A percentile compares a stretch with the other conserved stretches of the same genome.
Evolutionary conservation across 2,113 vertebrate genomes (phyloP).

Genomic region (Passerina amoena): DNA sequence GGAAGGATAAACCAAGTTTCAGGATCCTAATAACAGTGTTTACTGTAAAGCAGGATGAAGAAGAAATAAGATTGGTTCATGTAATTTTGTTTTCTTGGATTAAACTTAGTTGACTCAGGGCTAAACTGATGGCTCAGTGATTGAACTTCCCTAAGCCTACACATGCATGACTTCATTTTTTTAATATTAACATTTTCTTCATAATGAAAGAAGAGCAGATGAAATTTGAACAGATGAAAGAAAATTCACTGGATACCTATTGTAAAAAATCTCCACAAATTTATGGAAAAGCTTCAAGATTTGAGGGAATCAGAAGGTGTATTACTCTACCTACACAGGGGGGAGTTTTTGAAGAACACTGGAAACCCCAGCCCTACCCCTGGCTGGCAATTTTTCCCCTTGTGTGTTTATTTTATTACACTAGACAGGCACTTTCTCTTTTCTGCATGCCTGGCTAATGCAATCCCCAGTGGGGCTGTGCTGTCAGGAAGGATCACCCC

Average conservation of each 20-base stretch:
- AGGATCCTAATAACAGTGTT: neutral
- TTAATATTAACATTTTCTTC: neutral
- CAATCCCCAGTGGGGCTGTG: neutral
- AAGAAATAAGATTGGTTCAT: neutral
- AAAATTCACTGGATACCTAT: neutral
- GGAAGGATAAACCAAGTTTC: neutral
- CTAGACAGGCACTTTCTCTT: constrained; percentile 37
- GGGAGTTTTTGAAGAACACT: neutral
- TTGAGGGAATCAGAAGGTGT: neutral
- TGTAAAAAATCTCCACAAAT: neutral
- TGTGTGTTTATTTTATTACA: neutral
- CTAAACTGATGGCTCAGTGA: neutral
- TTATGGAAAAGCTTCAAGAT: neutral
- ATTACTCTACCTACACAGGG: rapidly evolving
- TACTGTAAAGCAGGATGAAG: neutral
- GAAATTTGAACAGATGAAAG: neutral
- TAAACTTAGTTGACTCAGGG: neutral
- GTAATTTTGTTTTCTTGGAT: neutral
- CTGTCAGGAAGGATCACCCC: constrained; percentile 60
- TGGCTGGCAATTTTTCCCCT: neutral
- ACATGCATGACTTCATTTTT: neutral
- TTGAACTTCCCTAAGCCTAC: neutral
- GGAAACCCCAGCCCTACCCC: neutral
- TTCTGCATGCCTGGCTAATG: constrained; percentile 51
- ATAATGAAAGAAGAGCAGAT: neutral